Evolutionary conservation across 2,888 invertebrate species (phyloP).

Genomic region (Cryptophagus acutangulus): DNA sequence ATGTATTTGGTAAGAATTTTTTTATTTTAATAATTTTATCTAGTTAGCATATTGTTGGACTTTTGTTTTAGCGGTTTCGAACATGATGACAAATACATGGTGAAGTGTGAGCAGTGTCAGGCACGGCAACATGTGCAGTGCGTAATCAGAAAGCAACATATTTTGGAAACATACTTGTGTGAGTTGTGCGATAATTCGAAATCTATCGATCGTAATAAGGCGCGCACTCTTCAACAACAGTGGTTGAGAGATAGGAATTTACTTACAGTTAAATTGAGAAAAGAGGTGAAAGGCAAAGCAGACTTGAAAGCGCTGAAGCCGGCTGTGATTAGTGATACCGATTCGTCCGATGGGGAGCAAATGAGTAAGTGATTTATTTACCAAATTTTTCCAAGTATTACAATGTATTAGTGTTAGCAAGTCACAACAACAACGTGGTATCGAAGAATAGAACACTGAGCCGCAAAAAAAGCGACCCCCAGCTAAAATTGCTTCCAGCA

Average conservation of each 20-base stretch:
- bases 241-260: conserved; percentile 64
- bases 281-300: conserved; percentile 38
- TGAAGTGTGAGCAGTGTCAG: conserved; percentile 93
- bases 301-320: conserved; percentile 39
- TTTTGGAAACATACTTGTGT: conserved; percentile 91
- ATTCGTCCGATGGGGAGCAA: conserved; percentile 44
- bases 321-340: conserved; percentile 38
- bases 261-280: conserved; percentile 51
- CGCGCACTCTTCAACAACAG: conserved; percentile 81
- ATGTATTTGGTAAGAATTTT: too few species aligned
- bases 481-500: too few species aligned
- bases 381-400: not conserved
- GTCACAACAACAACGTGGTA: conserved; percentile 29
- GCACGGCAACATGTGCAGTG: conserved; percentile 96
- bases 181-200: conserved; percentile 81
- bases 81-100: conserved; percentile 98
- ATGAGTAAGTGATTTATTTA: conserved; percentile 10
- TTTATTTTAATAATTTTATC: too few species aligned
- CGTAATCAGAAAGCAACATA: conserved; percentile 88
- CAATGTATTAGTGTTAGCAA: not conserved
- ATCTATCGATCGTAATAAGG: conserved; percentile 74
- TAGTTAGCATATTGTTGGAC: too few species aligned
- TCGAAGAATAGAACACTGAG: conserved; percentile 24
- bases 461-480: conserved; percentile 29
- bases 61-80: too few species aligned